phyloP scores from a whole-genome alignment of 2,113 vertebrate genomes.

The Neotragus moschatus region DNA sequence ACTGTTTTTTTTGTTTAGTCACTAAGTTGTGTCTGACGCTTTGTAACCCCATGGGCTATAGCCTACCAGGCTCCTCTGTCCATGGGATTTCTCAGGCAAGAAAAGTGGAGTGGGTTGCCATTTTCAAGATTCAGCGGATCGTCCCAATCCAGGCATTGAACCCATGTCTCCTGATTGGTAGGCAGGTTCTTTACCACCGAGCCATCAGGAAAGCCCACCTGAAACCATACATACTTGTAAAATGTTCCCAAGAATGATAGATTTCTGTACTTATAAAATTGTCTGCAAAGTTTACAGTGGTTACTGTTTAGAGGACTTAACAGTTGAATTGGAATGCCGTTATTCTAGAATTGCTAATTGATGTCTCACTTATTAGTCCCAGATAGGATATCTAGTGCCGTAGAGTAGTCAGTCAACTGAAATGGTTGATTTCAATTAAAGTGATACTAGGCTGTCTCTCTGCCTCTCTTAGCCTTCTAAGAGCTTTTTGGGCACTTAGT shows the following conservation, averaged over 20 bases:
- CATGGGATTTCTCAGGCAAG: neutral
- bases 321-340: neutral
- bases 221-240: neutral
- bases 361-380: neutral
- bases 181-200: neutral
- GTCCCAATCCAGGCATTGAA: neutral
- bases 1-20: neutral
- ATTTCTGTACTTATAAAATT: neutral
- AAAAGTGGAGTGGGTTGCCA: neutral
- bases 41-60: neutral
- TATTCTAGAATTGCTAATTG: conserved; percentile 18
- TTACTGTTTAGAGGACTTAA: neutral
- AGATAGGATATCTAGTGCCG: neutral
- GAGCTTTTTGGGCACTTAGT: neutral
- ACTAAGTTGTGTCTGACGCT: neutral
- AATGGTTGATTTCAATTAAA: conserved; percentile 13
- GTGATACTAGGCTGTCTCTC: conserved; percentile 3
- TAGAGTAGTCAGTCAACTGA: neutral
- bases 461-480: neutral
- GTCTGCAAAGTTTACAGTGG: neutral
- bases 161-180: neutral
- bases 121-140: neutral
- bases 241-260: neutral
- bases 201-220: neutral
- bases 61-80: neutral